phyloP scores from a whole-genome alignment of 2,113 vertebrate species.

The Varanus komodoensis region DNA sequence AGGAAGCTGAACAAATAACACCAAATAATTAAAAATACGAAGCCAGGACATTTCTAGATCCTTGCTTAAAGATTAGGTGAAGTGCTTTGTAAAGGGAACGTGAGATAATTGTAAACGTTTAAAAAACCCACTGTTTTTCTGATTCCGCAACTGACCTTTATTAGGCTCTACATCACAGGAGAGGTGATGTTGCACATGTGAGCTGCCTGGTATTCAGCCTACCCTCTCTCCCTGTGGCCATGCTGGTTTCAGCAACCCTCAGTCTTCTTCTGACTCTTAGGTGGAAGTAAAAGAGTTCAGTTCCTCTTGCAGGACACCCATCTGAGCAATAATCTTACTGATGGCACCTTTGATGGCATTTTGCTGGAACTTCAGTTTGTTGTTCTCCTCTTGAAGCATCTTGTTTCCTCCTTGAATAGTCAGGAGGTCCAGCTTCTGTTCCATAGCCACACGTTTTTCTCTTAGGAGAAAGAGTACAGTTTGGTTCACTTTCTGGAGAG shows the following conservation, averaged over 20 bases:
- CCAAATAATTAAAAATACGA: background rate
- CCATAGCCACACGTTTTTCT: slow-evolving; percentile 44
- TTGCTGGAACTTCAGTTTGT: slow-evolving; percentile 72
- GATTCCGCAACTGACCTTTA: slow-evolving; percentile 41
- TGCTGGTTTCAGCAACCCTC: slow-evolving; percentile 43
- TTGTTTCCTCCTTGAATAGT: slow-evolving; percentile 48
- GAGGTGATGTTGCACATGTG: background rate
- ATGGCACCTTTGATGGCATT: slow-evolving; percentile 68
- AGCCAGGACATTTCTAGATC: background rate
- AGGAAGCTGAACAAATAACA: background rate
- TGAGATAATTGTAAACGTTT: background rate
- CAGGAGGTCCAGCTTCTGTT: slow-evolving; percentile 59
- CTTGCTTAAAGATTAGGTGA: background rate
- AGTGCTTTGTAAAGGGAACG: background rate
- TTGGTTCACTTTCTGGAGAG: slow-evolving; percentile 60
- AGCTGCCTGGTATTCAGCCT: background rate
- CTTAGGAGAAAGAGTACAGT: slow-evolving; percentile 61
- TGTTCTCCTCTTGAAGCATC: slow-evolving; percentile 73
- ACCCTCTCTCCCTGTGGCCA: slow-evolving; percentile 13
- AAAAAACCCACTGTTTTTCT: background rate
- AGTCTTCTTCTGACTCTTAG: slow-evolving; percentile 38
- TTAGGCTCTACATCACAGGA: slow-evolving; percentile 18
- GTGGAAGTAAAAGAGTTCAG: slow-evolving; percentile 63
- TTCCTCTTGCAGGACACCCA: slow-evolving; percentile 73
- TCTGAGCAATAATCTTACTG: slow-evolving; percentile 69